Evolutionary conservation across 2,888 invertebrate species (phyloP).

Genomic region (Epirrhoe alternata): DNA sequence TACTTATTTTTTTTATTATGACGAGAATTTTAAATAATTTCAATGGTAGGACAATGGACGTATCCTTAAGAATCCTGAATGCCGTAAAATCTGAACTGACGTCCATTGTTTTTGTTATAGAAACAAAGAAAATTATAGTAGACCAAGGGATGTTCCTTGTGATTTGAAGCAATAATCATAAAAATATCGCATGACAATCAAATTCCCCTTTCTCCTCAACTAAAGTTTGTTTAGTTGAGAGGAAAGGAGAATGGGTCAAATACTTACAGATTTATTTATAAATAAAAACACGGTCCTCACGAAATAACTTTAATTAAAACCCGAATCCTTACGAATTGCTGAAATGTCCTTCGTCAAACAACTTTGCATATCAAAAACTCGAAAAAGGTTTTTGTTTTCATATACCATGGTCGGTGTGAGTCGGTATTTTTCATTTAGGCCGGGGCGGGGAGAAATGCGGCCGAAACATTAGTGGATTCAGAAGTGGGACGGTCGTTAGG

Average conservation of each 20-base stretch:
- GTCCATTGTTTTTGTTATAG: too few relatives aligned
- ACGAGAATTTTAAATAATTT: too few relatives aligned
- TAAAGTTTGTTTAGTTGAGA: too few relatives aligned
- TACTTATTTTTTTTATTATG: too few relatives aligned
- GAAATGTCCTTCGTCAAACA: constrained; percentile 42
- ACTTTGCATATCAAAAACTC: constrained; percentile 45
- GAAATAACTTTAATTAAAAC: constrained; percentile 46
- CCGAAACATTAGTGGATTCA: constrained; percentile 46
- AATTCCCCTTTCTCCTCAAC: too few relatives aligned
- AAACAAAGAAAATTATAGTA: too few relatives aligned
- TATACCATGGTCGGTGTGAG: constrained; percentile 42
- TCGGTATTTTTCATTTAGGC: constrained; percentile 50
- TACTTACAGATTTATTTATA: constrained; percentile 4
- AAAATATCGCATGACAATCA: too few relatives aligned
- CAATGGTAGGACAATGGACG: too few relatives aligned
- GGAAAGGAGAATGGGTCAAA: background rate
- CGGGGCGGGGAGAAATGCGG: constrained; percentile 38
- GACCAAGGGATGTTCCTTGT: too few relatives aligned
- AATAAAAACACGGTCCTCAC: constrained; percentile 24
- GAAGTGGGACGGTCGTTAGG: constrained; percentile 43
- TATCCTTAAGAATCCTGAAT: too few relatives aligned
- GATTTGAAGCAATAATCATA: too few relatives aligned
- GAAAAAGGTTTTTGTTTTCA: constrained; percentile 45
- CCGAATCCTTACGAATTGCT: constrained; percentile 36
- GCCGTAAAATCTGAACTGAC: too few relatives aligned